Conservation (phyloP, 2,113 vertebrate species). For the Chinchilla lanigera region DNA sequence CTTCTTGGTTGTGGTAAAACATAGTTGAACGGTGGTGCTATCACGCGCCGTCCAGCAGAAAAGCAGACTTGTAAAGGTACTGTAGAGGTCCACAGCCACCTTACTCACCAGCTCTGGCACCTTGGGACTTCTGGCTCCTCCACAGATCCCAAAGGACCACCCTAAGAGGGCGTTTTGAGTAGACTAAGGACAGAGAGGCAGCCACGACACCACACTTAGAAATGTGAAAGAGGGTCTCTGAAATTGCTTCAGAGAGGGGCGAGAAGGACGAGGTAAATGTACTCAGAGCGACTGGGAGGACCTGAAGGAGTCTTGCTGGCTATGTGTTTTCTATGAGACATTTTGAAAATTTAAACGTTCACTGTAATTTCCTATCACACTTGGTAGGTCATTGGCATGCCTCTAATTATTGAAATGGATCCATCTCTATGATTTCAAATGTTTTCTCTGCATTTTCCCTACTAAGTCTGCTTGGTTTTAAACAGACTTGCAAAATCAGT, state of each 20-base stretch:
- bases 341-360: not conserved
- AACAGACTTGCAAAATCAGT: not conserved
- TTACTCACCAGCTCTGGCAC: not conserved
- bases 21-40: not conserved
- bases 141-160: not conserved
- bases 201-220: not conserved
- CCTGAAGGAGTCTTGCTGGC: not conserved
- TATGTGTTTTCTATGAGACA: not conserved
- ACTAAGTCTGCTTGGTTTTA: not conserved
- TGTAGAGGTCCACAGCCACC: not conserved
- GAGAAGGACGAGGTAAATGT: not conserved
- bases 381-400: not conserved
- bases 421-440: not conserved
- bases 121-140: not conserved
- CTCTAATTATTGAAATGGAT: not conserved
- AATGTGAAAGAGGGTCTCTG: not conserved
- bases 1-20: not conserved
- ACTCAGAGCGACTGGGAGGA: not conserved
- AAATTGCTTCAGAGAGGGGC: not conserved
- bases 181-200: not conserved
- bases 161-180: not conserved
- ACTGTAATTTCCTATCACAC: not conserved
- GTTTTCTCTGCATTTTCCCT: not conserved
- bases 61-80: not conserved
- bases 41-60: not conserved